These are phyloP conservation scores for Neodiprion virginianus DNA, from an alignment of 1,140 invertebrate genomes.

Conservation along the genomic window DNA sequence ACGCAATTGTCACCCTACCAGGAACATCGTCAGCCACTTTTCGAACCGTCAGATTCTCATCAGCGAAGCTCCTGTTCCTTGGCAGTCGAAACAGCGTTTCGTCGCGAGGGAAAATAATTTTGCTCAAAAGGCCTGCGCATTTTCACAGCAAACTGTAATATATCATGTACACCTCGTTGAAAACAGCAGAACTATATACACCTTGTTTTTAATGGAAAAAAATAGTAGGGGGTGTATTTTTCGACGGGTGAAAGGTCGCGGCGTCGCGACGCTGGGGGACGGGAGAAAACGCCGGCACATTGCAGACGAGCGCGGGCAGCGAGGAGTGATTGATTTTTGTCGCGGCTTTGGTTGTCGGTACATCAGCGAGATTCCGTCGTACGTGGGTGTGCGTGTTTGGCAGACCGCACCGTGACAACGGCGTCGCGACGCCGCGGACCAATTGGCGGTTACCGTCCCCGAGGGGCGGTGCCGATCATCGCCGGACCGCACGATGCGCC, in stretches of 20 bases:
- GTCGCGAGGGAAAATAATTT: no score
- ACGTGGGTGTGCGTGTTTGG: slow-evolving; percentile 43
- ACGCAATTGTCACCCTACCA: background rate
- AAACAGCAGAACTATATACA: no score
- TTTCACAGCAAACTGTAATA: no score
- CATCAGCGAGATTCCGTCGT: slow-evolving; percentile 43
- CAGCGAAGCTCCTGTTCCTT: no score
- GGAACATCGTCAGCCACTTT: background rate
- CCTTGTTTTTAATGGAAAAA: background rate
- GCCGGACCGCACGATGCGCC: slow-evolving; percentile 52
- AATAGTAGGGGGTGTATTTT: no score
- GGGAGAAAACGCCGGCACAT: slow-evolving; percentile 37
- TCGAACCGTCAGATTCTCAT: background rate
- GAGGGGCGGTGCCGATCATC: slow-evolving; percentile 62
- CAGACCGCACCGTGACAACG: slow-evolving; percentile 50
- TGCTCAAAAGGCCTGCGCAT: no score
- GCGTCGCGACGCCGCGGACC: slow-evolving; percentile 59
- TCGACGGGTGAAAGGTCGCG: no score
- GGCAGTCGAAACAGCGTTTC: no score
- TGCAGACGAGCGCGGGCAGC: no score
- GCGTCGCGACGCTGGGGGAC: slow-evolving; percentile 21
- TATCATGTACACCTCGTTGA: no score
- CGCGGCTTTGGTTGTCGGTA: slow-evolving; percentile 58
- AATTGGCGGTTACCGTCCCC: slow-evolving; percentile 61
- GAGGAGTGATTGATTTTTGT: slow-evolving; percentile 62